phyloP scores from a whole-genome alignment of 2,888 invertebrate genomes.

The Barypeithes pellucidus region DNA sequence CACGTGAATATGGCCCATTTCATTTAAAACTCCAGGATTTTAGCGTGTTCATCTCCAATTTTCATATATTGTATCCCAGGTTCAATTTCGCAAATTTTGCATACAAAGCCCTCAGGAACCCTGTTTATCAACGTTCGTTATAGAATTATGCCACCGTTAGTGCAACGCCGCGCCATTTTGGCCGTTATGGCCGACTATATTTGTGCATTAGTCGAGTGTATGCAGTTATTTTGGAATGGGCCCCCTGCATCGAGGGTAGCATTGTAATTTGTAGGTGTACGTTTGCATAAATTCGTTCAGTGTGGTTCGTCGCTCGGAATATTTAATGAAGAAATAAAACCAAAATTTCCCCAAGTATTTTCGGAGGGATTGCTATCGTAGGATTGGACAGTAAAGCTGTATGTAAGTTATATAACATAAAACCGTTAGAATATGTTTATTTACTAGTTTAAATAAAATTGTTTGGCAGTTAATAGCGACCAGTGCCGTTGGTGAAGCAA shows the following conservation, averaged over 20 bases:
- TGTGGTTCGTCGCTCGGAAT: conserved; percentile 34
- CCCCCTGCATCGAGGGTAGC: conserved; percentile 43
- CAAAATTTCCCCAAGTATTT: background rate
- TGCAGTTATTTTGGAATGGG: conserved; percentile 48
- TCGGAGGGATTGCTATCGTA: background rate
- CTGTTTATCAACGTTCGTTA: conserved; percentile 29
- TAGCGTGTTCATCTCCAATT: background rate
- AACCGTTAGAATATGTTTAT: too few species aligned
- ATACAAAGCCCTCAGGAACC: conserved; percentile 29
- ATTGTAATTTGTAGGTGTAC: conserved; percentile 46
- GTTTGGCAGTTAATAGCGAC: too few species aligned
- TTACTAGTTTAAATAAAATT: too few species aligned
- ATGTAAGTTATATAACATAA: too few species aligned
- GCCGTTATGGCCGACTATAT: conserved; percentile 38
- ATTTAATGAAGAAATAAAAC: background rate
- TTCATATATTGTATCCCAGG: background rate
- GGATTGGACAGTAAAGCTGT: too few species aligned
- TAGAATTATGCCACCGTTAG: conserved; percentile 38
- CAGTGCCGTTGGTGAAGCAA: too few species aligned
- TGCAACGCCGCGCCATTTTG: conserved; percentile 34
- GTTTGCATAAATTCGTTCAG: conserved; percentile 37
- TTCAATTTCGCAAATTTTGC: conserved; percentile 21
- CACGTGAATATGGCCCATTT: too few species aligned
- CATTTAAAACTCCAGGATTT: too few species aligned
- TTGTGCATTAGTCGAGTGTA: conserved; percentile 45